Evolutionary conservation across 1,140 invertebrate genomes (phyloP), one percentile per base, ranked within the genome.

Genomic region (Pectinophora gossypiella): DNA sequence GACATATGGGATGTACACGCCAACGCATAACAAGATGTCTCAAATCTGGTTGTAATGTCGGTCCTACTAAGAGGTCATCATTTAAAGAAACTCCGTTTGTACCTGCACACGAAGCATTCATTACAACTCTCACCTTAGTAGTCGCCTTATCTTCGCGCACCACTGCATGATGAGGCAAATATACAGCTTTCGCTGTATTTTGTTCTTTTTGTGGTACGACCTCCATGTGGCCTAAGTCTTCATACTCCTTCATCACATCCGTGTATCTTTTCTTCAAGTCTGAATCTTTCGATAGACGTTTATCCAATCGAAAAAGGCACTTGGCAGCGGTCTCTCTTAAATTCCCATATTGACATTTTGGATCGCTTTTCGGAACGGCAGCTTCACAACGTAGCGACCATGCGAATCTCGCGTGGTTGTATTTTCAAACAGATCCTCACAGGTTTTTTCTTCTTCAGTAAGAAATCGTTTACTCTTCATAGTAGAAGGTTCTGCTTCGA

Each of bases 121-220:
- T 6, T 5, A 42, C 38, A 6, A 42, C 38, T 42, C 38, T 6
- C 12, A 42, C 38, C 16, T 42, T 42, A 7, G 38, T 7, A 6
- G 38, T 42, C 4, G 16, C 13, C 38, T 42, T 42, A 42, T 42
- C 38, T 42, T 15, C 6, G 12, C 38, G 12, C 5, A 42, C 13
- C 6, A 42, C 38, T 4, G 38, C 38, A 18, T 42, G 38, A 42
- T 42, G 38, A 6, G 38, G 38, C 63, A 3, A 42, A 43, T 9
- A 32, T 12, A 54, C 16, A 35, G 27, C 6, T 42, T 20, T 18
- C 21, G 22, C 12, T 57, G 46, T 20, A 46, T 22, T 35, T 21
- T 2, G 43, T 12, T 3, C n/a, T 4, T 22, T 19, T 13, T 16
- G 43, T 51, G 13, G 23, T 36, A 13, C 49, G 43, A 43, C 16